These are phyloP conservation scores for Cynocephalus volans DNA, from an alignment of 2,113 vertebrate genomes.

Conservation along the genomic window DNA sequence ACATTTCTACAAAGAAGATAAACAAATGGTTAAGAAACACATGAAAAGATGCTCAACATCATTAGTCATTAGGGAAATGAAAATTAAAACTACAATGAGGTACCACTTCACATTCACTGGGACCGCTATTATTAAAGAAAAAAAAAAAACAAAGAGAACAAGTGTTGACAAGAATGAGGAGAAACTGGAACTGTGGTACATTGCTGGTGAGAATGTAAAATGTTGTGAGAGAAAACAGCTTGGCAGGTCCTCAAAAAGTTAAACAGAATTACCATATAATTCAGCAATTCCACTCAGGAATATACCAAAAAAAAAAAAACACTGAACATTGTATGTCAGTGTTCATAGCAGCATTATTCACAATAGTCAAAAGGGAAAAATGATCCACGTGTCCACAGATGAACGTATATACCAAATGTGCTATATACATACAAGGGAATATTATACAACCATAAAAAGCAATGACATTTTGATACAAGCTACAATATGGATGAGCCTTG, in stretches of 20 bases:
- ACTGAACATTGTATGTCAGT: not conserved
- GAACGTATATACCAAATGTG: not conserved
- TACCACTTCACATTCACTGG: not conserved
- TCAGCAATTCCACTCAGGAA: not conserved
- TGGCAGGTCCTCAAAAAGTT: not conserved
- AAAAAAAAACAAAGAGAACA: not conserved
- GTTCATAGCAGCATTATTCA: not conserved
- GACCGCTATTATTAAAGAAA: not conserved
- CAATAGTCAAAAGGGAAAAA: not conserved
- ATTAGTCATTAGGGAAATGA: not conserved
- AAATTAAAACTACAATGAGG: not conserved
- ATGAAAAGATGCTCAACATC: not conserved
- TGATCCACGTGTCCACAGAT: not conserved
- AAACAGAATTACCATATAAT: not conserved
- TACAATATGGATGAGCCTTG: not conserved
- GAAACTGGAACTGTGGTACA: not conserved
- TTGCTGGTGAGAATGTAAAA: not conserved
- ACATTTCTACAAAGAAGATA: not conserved
- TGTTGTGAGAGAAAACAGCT: not conserved
- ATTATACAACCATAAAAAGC: conserved; percentile 5
- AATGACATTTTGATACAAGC: not conserved
- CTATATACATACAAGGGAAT: not conserved
- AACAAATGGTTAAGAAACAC: not conserved
- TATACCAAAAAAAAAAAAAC: not conserved
- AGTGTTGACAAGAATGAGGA: not conserved